Base-by-base conservation (phyloP, 2,113 vertebrate species). In the Solenodon paradoxus region DNA sequence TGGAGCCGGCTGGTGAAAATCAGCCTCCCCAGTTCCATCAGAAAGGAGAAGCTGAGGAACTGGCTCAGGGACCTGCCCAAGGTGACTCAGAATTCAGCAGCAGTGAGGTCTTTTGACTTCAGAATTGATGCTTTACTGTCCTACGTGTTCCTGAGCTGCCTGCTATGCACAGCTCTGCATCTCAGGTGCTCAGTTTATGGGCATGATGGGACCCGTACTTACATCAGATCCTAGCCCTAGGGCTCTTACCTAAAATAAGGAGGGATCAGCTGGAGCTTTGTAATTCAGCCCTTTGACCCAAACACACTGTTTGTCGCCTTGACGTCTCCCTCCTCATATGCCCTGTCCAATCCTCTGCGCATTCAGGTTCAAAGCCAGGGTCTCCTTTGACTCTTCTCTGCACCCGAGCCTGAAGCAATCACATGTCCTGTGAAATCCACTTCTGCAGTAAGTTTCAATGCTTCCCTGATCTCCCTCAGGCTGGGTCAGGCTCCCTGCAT, bases 251-350 rank as follows among this genome's bases (percentile, higher is more conserved):
- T 12, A 35, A 9, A 57, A 13, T 9, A 13, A 86, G 63, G 22
- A 7, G 10, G 20, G 59, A 22, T 2, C 0, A 7, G 6, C 40
- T 3, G 11, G 11, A 20, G 24, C 28, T 75, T 40, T 53, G 35
- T 28, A 10, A 72, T 49, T 47, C 57, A 38, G n/a, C 28, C 45
- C n/a, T 78, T 20, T 61, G 19, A 17, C 22, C 22, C 64, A 30
- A 30, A 13, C 0, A 0, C 40, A 12, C 15, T 12, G 45, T 72
- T 30, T 7, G 20, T 19, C 17, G 13, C 22, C 28, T 1, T 2
- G 0, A 71, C 24, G 20, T 30, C n/a, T 81, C 17, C 17, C 20
- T 9, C 7, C 28, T 19, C 35, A 3, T 1, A 0, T 6, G 12
- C 15, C 47, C 12, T 35, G 35, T 66, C 17, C 7, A 5, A 47